Evolutionary conservation across 2,888 invertebrate genomes (phyloP).

Genomic region (Melanargia galathea): DNA sequence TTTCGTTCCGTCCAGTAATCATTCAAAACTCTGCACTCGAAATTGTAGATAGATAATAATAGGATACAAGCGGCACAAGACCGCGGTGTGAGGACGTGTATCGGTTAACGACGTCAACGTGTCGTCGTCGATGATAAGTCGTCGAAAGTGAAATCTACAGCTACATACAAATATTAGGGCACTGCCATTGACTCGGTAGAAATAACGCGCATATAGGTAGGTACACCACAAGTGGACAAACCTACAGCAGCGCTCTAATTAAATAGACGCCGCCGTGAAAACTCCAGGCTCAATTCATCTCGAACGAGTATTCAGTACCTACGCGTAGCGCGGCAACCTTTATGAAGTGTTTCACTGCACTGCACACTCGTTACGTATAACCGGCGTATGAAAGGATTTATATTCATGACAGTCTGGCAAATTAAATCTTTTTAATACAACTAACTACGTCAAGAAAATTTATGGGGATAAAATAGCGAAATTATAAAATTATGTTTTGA

Average conservation of each 20-base stretch:
- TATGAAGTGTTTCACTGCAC: conserved; percentile 38
- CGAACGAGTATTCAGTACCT: conserved; percentile 54
- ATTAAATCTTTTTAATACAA: conserved; percentile 15
- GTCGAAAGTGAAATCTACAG: not conserved
- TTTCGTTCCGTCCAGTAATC: no score
- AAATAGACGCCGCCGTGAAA: conserved; percentile 72
- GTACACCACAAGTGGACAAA: conserved; percentile 69
- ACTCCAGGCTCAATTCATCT: conserved; percentile 62
- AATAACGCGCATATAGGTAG: no score
- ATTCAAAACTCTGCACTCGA: no score
- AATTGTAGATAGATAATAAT: no score
- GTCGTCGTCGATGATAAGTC: no score
- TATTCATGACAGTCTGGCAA: conserved; percentile 31
- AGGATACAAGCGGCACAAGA: no score
- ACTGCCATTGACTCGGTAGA: conserved; percentile 20
- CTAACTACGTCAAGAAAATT: no score
- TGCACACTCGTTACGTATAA: conserved; percentile 30
- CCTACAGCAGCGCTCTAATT: conserved; percentile 69
- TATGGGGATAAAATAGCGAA: not conserved
- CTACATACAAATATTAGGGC: not conserved
- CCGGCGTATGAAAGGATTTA: conserved; percentile 38
- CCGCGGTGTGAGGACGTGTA: no score
- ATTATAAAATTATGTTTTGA: no score
- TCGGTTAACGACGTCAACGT: no score
- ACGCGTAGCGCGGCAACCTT: conserved; percentile 45